These are phyloP conservation scores for Telmatochromis brichardi DNA, from an alignment of 2,113 vertebrate species.

Conservation along the genomic window DNA sequence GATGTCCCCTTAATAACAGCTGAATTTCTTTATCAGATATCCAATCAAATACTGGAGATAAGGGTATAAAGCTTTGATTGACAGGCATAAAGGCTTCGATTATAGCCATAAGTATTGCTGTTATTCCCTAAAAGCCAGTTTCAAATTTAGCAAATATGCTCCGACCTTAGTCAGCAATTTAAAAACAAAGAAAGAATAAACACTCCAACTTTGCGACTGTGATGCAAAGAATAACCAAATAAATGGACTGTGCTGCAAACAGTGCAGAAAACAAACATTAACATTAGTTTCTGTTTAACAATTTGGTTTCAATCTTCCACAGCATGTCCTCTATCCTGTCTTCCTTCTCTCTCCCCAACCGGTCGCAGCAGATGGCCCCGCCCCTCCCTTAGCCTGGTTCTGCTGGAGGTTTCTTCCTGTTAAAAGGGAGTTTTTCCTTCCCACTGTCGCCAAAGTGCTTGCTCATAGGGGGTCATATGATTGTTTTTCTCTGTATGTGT, in stretches of 20 bases:
- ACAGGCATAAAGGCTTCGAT: neutral
- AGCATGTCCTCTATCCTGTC: rapidly evolving
- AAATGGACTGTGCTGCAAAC: neutral
- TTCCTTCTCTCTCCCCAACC: neutral
- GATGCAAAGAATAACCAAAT: neutral
- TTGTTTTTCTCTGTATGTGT: neutral
- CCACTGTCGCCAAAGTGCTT: neutral
- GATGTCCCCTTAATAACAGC: neutral
- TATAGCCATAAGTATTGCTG: neutral
- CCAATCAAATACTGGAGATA: neutral
- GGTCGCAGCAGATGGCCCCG: neutral
- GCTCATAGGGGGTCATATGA: neutral
- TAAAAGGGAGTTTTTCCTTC: neutral
- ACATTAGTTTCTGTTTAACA: neutral
- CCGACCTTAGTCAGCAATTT: neutral
- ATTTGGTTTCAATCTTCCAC: neutral
- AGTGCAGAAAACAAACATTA: neutral
- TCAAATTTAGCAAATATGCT: neutral
- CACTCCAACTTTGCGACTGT: rapidly evolving
- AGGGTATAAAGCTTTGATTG: neutral
- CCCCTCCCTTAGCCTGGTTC: neutral
- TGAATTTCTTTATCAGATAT: neutral
- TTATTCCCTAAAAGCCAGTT: rapidly evolving
- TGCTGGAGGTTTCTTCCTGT: rapidly evolving
- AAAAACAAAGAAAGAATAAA: neutral